Evolutionary conservation across 1,140 invertebrate genomes (phyloP).

Genomic region (Lepidurus apus): DNA sequence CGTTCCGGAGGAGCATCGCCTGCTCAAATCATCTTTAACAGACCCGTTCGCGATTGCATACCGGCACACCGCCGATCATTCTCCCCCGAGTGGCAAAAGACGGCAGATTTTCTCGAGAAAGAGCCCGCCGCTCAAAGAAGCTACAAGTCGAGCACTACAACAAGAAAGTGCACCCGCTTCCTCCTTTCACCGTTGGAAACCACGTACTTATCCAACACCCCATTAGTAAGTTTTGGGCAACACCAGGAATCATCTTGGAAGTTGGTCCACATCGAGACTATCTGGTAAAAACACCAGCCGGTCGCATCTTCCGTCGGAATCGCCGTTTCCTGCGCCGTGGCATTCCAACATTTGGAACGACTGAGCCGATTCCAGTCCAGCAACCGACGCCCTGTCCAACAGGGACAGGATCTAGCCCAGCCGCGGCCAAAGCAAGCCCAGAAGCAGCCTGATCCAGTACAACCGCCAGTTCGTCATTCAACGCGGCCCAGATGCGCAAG

Average conservation of each 20-base stretch:
- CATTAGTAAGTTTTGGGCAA: neutral
- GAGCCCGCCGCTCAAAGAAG: neutral
- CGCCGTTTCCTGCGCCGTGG: neutral
- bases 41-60: conserved; percentile 30
- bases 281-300: neutral
- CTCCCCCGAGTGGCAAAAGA: conserved; percentile 34
- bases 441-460: too few relatives aligned
- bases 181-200: neutral
- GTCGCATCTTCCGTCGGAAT: conserved; percentile 17
- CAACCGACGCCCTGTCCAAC: too few relatives aligned
- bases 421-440: too few relatives aligned
- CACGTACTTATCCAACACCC: conserved; percentile 8
- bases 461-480: too few relatives aligned
- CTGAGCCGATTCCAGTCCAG: too few relatives aligned
- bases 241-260: neutral
- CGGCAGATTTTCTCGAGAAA: conserved; percentile 30
- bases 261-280: neutral
- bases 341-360: too few relatives aligned
- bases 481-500: too few relatives aligned
- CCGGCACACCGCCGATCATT: conserved; percentile 35
- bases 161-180: neutral
- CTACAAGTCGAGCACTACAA: neutral
- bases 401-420: too few relatives aligned
- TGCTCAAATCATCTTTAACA: conserved; percentile 33
- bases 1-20: conserved; percentile 22